Evolutionary conservation across 1,140 invertebrate species (phyloP), one percentile per base, ranked within the genome.

Genomic region (Danaus plexippus): DNA sequence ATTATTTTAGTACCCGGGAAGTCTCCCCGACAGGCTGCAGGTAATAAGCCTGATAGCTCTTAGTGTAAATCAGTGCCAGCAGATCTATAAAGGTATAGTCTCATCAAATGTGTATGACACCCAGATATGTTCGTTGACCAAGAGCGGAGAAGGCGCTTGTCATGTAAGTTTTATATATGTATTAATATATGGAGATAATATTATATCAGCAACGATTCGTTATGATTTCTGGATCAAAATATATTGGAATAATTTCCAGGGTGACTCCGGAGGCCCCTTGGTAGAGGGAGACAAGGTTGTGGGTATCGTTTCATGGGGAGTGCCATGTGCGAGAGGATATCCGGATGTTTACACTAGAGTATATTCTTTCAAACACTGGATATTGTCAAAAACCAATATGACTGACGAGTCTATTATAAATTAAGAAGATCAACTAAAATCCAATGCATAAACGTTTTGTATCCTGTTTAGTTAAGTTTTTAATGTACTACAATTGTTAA

Each of bases 291-390:
- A 65, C 15, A 65, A 47, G 9, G 67, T 90, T 1, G 83, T 89
- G 4, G 90, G 90, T 8, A 77, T 90, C 10, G 89, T 90, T 0
- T 90, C 89, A 0, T 91, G 89, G 85, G 90, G 89, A 8, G 81
- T 85, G 46, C 89, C 89, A 1, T 91, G 90, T 64, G 90, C 89
- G 0, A 73, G 69, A 18, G 88, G 87, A 7, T 85, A 85, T 54
- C 91, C 91, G 7, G 91, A 92, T 13, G 90, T 92, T 9, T 92
- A 92, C 75, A 89, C 90, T 1, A 88, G 90, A 51, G 88, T 92
- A 1, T 81, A 61, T 61, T 64, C 73, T 10, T 87, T 78, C 71
- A 76, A 69, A 15, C 61, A 75, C 40, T 88, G 87, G 87, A 88
- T 88, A 9, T 45, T 64, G n/a, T 52, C 61, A 7, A 68, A 72